Conservation (phyloP, 2,888 invertebrate species). For the Agrotis clavis region DNA sequence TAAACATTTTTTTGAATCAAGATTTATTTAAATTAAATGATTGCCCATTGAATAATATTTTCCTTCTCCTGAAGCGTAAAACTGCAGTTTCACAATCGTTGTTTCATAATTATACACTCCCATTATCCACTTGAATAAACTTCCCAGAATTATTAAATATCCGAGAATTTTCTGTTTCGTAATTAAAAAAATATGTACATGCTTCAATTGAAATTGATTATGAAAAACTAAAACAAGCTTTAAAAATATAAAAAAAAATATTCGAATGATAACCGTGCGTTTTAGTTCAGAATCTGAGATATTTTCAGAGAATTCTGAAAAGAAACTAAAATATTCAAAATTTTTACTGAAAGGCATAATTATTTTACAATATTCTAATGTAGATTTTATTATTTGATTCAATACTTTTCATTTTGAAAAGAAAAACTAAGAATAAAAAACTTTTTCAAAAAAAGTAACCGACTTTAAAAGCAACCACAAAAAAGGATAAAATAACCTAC, state of each 20-base stretch:
- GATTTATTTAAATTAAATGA: background rate
- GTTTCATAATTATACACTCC: background rate
- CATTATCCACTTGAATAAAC: too few relatives aligned
- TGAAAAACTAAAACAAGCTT: conserved; percentile 10
- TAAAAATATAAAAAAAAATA: conserved; percentile 17
- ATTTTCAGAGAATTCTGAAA: background rate
- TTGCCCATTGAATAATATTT: background rate
- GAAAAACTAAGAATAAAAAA: background rate
- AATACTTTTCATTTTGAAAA: background rate
- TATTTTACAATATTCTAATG: background rate
- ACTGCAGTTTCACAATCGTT: background rate
- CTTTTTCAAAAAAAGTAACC: too few relatives aligned
- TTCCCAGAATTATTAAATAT: background rate
- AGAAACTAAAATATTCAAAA: background rate
- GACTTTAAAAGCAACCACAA: too few relatives aligned
- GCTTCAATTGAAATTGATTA: too few relatives aligned
- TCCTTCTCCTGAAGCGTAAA: background rate
- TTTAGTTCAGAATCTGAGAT: background rate
- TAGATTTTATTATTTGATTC: background rate
- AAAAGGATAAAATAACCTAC: too few relatives aligned
- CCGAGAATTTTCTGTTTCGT: background rate
- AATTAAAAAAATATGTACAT: background rate
- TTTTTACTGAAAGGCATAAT: background rate
- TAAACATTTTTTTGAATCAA: background rate
- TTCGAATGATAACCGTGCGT: background rate